Evolutionary conservation across 2,113 vertebrate genomes (phyloP).

Genomic region (Corythaeola cristata): DNA sequence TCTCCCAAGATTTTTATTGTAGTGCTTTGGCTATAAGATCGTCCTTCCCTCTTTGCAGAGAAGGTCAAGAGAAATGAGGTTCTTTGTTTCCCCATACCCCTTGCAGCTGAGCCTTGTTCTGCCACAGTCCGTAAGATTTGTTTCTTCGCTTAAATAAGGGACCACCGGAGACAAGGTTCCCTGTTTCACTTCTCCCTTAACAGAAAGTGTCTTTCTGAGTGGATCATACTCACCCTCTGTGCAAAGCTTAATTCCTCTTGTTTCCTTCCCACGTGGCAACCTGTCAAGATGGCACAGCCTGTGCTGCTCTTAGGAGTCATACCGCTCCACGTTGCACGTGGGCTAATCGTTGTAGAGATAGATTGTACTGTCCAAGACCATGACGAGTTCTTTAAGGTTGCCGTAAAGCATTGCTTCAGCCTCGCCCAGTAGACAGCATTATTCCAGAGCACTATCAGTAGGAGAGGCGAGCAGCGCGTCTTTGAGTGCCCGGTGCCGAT

Average conservation of each 20-base stretch:
- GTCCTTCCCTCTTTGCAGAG: neutral
- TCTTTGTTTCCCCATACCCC: neutral
- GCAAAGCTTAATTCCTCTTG: neutral
- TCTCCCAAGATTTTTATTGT: neutral
- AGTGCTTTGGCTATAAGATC: neutral
- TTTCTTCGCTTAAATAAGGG: neutral
- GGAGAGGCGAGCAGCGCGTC: neutral
- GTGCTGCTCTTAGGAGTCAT: neutral
- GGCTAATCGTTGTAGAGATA: neutral
- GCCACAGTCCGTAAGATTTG: neutral
- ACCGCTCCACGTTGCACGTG: rapidly evolving
- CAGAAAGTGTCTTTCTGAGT: neutral
- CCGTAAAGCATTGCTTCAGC: neutral
- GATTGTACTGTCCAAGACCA: neutral
- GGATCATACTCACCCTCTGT: neutral
- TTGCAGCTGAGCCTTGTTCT: neutral
- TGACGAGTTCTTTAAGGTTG: neutral
- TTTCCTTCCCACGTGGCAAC: neutral
- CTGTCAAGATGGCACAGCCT: neutral
- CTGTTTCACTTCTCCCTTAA: neutral
- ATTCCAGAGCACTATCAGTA: neutral
- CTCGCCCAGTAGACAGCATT: neutral
- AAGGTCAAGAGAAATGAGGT: neutral
- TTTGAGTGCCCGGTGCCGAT: slow-evolving; percentile 60
- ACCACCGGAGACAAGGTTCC: neutral